Conservation (phyloP, 1,140 invertebrate genomes). For the Nasonia vitripennis region DNA sequence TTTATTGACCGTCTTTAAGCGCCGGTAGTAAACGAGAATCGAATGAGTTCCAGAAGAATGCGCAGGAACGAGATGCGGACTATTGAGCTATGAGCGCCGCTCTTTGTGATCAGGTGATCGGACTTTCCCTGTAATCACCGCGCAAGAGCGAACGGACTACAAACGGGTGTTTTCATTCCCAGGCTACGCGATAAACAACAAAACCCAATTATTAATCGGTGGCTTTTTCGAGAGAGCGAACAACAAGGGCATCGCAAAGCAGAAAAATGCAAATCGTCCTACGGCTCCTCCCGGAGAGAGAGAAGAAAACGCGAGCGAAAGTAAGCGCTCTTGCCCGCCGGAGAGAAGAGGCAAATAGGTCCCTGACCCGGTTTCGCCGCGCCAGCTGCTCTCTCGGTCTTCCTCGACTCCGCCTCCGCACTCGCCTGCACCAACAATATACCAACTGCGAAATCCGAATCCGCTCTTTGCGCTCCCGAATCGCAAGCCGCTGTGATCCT, state of each 20-base stretch:
- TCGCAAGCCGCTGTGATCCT: background rate
- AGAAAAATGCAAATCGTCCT: conserved; percentile 45
- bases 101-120: too few relatives aligned
- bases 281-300: background rate
- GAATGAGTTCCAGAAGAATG: background rate
- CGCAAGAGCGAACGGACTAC: too few relatives aligned
- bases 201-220: background rate
- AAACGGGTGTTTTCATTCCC: too few relatives aligned
- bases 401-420: background rate
- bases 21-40: background rate
- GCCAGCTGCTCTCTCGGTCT: background rate
- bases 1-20: background rate
- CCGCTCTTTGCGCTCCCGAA: background rate
- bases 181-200: too few relatives aligned
- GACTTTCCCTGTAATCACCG: too few relatives aligned
- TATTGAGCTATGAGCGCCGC: background rate
- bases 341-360: conserved; percentile 46
- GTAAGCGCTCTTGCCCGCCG: background rate
- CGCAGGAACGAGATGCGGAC: background rate
- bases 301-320: background rate
- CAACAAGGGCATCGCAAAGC: background rate
- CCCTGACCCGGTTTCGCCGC: conserved; percentile 59
- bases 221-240: background rate
- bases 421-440: background rate
- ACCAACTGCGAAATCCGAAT: background rate